A percentile compares a stretch with the other conserved stretches of the same genome.
Evolutionary conservation across 2,113 vertebrate genomes (phyloP).

Genomic region (Tachysurus fulvidraco): DNA sequence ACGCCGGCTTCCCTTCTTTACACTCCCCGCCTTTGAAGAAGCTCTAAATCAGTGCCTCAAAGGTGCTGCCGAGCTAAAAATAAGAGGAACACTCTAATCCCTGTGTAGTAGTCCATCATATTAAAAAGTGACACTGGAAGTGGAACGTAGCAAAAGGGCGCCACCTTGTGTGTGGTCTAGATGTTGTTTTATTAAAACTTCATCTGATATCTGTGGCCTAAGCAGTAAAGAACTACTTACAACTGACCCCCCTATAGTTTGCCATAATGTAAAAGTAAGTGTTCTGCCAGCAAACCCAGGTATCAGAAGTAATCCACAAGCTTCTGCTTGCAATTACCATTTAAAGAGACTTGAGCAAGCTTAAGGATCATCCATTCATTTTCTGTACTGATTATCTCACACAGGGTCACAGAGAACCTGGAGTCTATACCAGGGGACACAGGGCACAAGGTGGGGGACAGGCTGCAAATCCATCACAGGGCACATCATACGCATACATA

Average conservation of each 20-base stretch:
- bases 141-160: conserved; percentile 31
- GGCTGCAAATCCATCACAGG: too few relatives aligned
- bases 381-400: too few relatives aligned
- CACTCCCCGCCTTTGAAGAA: conserved; percentile 46
- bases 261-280: background rate
- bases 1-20: conserved; percentile 22
- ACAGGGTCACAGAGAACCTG: too few relatives aligned
- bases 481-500: too few relatives aligned
- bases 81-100: conserved; percentile 46
- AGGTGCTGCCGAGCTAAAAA: conserved; percentile 49
- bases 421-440: too few relatives aligned
- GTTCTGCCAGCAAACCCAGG: background rate
- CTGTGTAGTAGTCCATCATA: conserved; percentile 22
- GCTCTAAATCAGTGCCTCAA: conserved; percentile 49
- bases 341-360: background rate
- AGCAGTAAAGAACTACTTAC: background rate
- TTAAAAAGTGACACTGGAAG: background rate
- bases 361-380: too few relatives aligned
- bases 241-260: background rate
- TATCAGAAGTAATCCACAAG: background rate
- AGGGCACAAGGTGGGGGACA: too few relatives aligned
- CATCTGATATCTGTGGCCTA: background rate
- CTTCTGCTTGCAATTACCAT: background rate
- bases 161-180: conserved; percentile 45
- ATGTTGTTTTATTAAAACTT: background rate